These are phyloP conservation scores for Sinocyclocheilus rhinocerous DNA, from an alignment of 2,113 vertebrate genomes.

Conservation along the genomic window DNA sequence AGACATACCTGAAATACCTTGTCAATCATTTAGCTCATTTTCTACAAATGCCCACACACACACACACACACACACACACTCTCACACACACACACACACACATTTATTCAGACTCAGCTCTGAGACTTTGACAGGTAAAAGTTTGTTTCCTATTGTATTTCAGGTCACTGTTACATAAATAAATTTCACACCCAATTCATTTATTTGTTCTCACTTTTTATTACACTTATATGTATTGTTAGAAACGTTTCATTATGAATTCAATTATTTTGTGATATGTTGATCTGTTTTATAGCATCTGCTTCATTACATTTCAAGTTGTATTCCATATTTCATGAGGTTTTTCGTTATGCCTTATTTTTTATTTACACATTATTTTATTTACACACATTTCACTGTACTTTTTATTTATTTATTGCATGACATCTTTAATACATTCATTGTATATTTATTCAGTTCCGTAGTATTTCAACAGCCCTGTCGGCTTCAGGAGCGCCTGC, in stretches of 20 bases:
- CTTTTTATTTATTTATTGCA: neutral
- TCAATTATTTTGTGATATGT: neutral
- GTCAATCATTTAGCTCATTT: neutral
- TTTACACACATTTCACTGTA: neutral
- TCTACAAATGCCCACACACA: neutral
- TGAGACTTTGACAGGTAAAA: too few relatives aligned
- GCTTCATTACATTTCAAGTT: neutral
- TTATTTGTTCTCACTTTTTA: neutral
- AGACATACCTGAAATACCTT: too few relatives aligned
- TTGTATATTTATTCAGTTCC: neutral
- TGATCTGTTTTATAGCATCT: neutral
- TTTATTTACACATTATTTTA: too few relatives aligned
- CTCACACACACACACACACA: too few relatives aligned
- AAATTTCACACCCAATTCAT: neutral
- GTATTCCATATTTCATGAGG: neutral
- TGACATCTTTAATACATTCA: neutral
- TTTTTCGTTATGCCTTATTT: neutral
- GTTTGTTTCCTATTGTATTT: neutral
- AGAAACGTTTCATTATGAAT: neutral
- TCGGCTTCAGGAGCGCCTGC: too few relatives aligned
- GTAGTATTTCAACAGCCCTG: neutral
- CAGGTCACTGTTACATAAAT: neutral
- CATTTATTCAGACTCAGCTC: too few relatives aligned
- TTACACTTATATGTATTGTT: neutral
- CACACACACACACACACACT: too few relatives aligned